Evolutionary conservation across 2,888 invertebrate species (phyloP), one percentile per base, ranked within the genome.

Genomic region (Dolichopus griseipennis): DNA sequence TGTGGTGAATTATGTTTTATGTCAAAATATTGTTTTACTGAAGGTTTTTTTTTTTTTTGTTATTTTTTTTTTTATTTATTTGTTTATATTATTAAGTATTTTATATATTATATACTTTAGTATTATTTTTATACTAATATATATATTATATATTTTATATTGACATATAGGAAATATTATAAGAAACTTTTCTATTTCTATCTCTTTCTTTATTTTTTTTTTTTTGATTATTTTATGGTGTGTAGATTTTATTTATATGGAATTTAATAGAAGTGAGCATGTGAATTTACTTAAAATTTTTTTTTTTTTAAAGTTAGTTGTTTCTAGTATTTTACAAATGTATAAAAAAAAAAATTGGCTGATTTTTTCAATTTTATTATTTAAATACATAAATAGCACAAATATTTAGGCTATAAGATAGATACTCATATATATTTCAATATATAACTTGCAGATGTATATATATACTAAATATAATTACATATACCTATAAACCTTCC

Each of bases 1-100:
- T 52, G 52, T 52, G 52, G 52, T 52, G 52, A 52, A 52, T 52
- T 52, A 52, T 52, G 52, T 52, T 52, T 52, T 52, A 52, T 52
- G 52, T 52, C 52, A 52, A 52, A 52, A 52, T 52, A 52, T 52
- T 52, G 52, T 52, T 52, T 52, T 52, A 52, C 52, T 52, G 52
- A 52, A 52, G 52, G 52, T 18, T 52, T 52, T 52, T 18, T 2
- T 52, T 52, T 52, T 12, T 52, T 1, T 52, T 15, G 1, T 52
- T 12, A 18, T 6, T 52, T 52, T 18, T 52, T 52, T 52, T 15
- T 15, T 52, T 52, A 52, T 41, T 41, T 41, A 7, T 41, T 41
- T 41, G 9, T 12, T 41, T 41, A 41, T 41, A 41, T 41, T 41
- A 41, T 41, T 41, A 41, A 27, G 27, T 27, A 27, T 27, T 27